Base-by-base conservation (phyloP, 23 tunicate species). In the Phallusia fumigata region DNA sequence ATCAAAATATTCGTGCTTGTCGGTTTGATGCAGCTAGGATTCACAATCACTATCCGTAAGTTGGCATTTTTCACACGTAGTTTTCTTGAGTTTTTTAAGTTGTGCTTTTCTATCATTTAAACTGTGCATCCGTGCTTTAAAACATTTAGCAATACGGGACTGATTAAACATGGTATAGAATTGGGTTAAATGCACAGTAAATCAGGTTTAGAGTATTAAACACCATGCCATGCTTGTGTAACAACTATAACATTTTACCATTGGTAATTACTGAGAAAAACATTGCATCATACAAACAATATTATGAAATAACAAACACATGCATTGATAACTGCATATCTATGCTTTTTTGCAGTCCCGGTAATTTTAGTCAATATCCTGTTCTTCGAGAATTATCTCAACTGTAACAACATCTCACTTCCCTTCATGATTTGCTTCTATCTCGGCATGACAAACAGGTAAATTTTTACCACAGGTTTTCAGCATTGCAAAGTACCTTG, bases 391-490 rank as follows among this genome's bases (percentile, higher is more conserved):
- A 24, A 24, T 13, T 21, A 6, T 16, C 28, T 58, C 26, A 58
- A 58, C 69, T 58, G 69, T 16, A 58, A 58, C 69, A 58, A 58
- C 69, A 16, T 58, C 16, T 58, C 69, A 13, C 69, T 58, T 5
- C 69, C 69, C 3, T 58, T 58, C 69, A 11, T 58, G 26, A 58
- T 58, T 13, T 58, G 69, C 69, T 58, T 58, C 28, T 58, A 58
- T 58, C 69, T 58, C 5, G 28, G 69, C 15, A 58, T 58, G 69
- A 58, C 69, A 58, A 58, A 58, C 69, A 58, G 69, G 69, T 58
- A 16, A 58, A 13, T 58, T 58, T 1, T 51, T 51, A 15, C 18
- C n/a, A n/a, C n/a, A n/a, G n/a, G n/a, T n/a, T n/a, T n/a, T n/a
- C n/a, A n/a, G n/a, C n/a, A n/a, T n/a, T n/a, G n/a, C n/a, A n/a